These are phyloP conservation scores for Dynastes tityus DNA, from an alignment of 2,888 invertebrate genomes.

Conservation along the genomic window DNA sequence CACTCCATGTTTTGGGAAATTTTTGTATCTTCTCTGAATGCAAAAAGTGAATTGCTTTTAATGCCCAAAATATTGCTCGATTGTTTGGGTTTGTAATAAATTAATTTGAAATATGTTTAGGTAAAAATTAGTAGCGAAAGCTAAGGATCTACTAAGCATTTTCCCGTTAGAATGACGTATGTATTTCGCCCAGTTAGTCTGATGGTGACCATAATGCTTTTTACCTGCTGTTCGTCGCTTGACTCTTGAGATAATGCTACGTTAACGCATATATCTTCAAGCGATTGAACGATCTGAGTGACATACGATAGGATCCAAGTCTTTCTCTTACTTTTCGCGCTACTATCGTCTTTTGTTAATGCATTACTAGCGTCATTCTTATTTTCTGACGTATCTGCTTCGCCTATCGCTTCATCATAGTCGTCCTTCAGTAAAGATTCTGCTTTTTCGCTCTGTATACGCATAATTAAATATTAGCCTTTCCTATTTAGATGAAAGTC, in stretches of 20 bases:
- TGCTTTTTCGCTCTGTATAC: constrained; percentile 50
- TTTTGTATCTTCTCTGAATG: too few species aligned
- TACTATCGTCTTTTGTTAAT: constrained; percentile 50
- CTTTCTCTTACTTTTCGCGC: constrained; percentile 61
- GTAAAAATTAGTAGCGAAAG: neutral
- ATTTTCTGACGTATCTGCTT: constrained; percentile 31
- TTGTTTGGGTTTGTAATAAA: too few species aligned
- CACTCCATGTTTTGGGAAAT: too few species aligned
- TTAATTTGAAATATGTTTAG: too few species aligned
- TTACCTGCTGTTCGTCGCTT: constrained; percentile 48
- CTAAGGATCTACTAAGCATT: too few species aligned
- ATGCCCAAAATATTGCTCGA: too few species aligned
- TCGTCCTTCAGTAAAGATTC: constrained; percentile 49
- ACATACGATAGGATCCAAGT: constrained; percentile 67
- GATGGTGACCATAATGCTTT: neutral
- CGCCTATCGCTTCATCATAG: constrained; percentile 38
- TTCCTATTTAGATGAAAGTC: neutral
- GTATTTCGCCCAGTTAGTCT: neutral
- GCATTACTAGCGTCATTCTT: constrained; percentile 10
- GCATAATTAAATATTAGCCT: constrained; percentile 24
- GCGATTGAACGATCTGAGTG: constrained; percentile 67
- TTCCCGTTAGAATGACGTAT: too few species aligned
- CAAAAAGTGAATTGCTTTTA: too few species aligned
- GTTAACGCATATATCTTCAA: constrained; percentile 66
- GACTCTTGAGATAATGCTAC: constrained; percentile 56